phyloP scores from a whole-genome alignment of 2,113 vertebrate species.

The Macquaria australasica region DNA sequence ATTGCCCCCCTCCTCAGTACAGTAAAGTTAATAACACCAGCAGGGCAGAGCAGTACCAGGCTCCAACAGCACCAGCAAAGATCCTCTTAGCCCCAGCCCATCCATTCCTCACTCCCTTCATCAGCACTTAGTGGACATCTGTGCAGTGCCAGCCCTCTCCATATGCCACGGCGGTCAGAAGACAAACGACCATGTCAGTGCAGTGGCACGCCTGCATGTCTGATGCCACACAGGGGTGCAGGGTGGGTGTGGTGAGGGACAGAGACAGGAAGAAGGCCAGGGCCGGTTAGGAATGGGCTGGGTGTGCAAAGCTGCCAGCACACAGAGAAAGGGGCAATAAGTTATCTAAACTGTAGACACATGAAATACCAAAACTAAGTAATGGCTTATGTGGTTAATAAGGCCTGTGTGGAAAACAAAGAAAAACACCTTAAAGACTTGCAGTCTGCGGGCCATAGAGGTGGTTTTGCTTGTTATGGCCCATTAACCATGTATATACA shows the following conservation, averaged over 20 bases:
- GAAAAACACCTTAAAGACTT: slow-evolving; percentile 15
- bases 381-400: slow-evolving; percentile 34
- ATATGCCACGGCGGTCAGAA: slow-evolving; percentile 79
- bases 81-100: slow-evolving; percentile 66
- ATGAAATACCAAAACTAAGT: slow-evolving; percentile 46
- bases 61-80: slow-evolving; percentile 74
- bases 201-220: slow-evolving; percentile 70
- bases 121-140: slow-evolving; percentile 86
- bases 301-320: slow-evolving; percentile 49
- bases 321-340: slow-evolving; percentile 55
- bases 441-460: neutral
- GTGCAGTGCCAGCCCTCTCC: slow-evolving; percentile 83
- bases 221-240: slow-evolving; percentile 67
- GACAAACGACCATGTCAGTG: slow-evolving; percentile 81
- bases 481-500: slow-evolving; percentile 15
- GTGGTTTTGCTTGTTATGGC: slow-evolving; percentile 19
- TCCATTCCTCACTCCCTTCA: slow-evolving; percentile 78
- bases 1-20: slow-evolving; percentile 50
- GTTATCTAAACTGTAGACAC: slow-evolving; percentile 68
- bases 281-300: slow-evolving; percentile 39
- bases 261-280: slow-evolving; percentile 53
- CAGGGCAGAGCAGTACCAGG: slow-evolving; percentile 71
- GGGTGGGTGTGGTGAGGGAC: slow-evolving; percentile 64
- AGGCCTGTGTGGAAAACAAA: slow-evolving; percentile 41
- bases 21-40: slow-evolving; percentile 74